These are phyloP conservation scores for Hiodon tergisus DNA, from an alignment of 2,113 vertebrate genomes.

Conservation along the genomic window DNA sequence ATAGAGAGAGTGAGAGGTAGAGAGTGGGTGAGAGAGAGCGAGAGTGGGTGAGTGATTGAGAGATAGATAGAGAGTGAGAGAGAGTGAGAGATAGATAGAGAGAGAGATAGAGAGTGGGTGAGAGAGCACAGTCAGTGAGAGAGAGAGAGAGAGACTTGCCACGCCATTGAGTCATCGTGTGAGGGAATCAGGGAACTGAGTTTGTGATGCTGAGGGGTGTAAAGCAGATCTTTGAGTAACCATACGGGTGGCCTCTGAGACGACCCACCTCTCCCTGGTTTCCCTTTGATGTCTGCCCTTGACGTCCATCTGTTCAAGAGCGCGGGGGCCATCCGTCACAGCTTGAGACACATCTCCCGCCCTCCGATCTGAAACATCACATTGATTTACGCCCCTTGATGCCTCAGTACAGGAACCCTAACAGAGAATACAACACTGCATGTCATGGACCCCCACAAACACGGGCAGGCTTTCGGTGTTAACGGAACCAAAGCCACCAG, in stretches of 20 bases:
- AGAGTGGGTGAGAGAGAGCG: neutral
- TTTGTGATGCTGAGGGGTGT: no score
- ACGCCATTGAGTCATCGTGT: no score
- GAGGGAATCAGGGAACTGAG: neutral
- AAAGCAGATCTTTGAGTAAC: no score
- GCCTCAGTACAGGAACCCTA: no score
- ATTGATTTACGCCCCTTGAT: neutral
- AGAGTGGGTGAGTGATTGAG: slow-evolving; percentile 40
- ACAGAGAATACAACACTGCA: no score
- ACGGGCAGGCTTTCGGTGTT: no score
- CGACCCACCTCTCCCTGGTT: slow-evolving; percentile 60
- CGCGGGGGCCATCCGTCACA: slow-evolving; percentile 38
- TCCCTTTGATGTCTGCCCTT: slow-evolving; percentile 45
- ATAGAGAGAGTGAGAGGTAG: no score
- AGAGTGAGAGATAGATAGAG: neutral
- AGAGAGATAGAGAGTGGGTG: neutral
- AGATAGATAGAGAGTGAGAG: slow-evolving; percentile 28
- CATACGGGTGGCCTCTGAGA: no score
- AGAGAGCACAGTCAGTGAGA: neutral
- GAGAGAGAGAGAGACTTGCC: neutral
- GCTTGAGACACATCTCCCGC: slow-evolving; percentile 51
- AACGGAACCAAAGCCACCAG: no score
- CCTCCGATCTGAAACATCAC: slow-evolving; percentile 55
- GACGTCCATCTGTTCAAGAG: slow-evolving; percentile 47
- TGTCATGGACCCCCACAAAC: no score